Evolutionary conservation across 2,113 vertebrate genomes (phyloP).

Genomic region (Cariama cristata): DNA sequence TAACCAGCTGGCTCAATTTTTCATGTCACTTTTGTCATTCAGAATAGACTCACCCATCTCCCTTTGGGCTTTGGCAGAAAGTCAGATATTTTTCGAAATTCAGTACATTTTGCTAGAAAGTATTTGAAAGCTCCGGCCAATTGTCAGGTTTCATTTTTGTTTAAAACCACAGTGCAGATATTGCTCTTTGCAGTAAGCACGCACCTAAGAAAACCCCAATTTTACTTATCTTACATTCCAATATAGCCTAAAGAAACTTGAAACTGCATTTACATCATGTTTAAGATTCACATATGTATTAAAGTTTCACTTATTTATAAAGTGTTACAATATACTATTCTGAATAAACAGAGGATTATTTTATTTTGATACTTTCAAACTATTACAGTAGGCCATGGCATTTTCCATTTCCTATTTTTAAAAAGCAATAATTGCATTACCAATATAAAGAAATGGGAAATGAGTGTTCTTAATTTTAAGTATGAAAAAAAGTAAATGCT

Average conservation of each 20-base stretch:
- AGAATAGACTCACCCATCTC: background rate
- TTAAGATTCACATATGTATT: background rate
- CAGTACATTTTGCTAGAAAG: background rate
- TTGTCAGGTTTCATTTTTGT: background rate
- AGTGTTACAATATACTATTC: background rate
- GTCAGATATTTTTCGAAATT: background rate
- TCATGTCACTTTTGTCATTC: background rate
- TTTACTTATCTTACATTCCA: background rate
- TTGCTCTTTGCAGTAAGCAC: background rate
- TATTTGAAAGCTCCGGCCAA: background rate
- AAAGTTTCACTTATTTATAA: background rate
- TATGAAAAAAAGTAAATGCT: accelerated
- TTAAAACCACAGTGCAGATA: background rate
- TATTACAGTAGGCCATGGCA: background rate
- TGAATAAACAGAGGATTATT: background rate
- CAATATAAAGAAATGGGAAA: background rate
- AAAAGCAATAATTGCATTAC: background rate
- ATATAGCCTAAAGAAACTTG: background rate
- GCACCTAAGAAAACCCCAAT: background rate
- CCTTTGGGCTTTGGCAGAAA: background rate
- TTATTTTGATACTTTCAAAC: background rate
- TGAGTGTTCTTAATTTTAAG: background rate
- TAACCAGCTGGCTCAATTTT: background rate
- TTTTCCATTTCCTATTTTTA: background rate
- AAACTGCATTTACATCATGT: background rate